Evolutionary conservation across 2,113 vertebrate species (phyloP).

Genomic region (Tetraodon nigroviridis): DNA sequence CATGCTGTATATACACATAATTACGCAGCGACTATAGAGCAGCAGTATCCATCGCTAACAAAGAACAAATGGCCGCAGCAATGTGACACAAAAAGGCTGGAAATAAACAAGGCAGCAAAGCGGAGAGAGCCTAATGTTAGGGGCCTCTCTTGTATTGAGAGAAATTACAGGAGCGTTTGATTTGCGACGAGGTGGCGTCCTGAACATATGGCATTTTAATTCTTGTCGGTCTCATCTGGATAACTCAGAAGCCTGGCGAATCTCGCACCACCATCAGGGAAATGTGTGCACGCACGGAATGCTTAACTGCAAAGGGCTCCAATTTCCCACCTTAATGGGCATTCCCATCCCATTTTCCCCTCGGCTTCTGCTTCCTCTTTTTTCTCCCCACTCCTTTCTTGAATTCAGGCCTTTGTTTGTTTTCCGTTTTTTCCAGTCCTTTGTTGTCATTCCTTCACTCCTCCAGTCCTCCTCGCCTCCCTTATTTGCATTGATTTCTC

Average conservation of each 20-base stretch:
- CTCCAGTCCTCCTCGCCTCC: conserved; percentile 46
- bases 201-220: conserved; percentile 82
- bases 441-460: conserved; percentile 54
- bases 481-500: conserved; percentile 72
- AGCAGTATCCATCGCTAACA: conserved; percentile 31
- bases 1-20: conserved; percentile 36
- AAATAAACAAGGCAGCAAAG: conserved; percentile 66
- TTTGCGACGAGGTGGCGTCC: conserved; percentile 67
- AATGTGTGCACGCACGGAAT: conserved; percentile 75
- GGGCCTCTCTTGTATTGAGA: conserved; percentile 69
- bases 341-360: conserved; percentile 49
- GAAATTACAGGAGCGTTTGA: conserved; percentile 76
- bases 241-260: conserved; percentile 68
- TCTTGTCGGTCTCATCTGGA: conserved; percentile 80
- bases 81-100: conserved; percentile 46
- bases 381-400: conserved; percentile 26
- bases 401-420: conserved; percentile 58
- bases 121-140: conserved; percentile 64
- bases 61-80: conserved; percentile 55
- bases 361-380: conserved; percentile 39
- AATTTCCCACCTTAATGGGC: conserved; percentile 79
- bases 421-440: conserved; percentile 41
- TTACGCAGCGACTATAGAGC: conserved; percentile 29
- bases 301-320: conserved; percentile 78
- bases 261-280: conserved; percentile 74